These are phyloP conservation scores for Cephalotes varians DNA, from an alignment of 2,888 invertebrate genomes.

Conservation along the genomic window DNA sequence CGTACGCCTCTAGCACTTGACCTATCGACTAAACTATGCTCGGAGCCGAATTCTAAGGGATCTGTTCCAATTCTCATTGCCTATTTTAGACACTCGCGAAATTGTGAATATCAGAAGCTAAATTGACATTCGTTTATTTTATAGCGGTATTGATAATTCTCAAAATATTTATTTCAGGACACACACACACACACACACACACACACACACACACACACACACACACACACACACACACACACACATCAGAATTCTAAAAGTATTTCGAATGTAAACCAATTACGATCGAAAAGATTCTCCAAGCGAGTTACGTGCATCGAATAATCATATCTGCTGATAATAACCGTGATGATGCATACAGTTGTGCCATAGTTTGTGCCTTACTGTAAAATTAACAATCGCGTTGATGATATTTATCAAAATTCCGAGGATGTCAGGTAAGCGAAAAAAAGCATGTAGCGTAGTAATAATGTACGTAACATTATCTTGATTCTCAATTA, in stretches of 20 bases:
- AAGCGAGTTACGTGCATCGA: not conserved
- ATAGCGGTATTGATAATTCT: not conserved
- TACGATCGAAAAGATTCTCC: not conserved
- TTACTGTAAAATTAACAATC: not conserved
- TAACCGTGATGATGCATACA: not conserved
- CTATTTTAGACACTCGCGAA: not conserved
- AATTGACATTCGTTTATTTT: not conserved
- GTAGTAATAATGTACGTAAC: not conserved
- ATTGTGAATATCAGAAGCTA: not conserved
- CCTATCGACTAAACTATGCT: conserved; percentile 72
- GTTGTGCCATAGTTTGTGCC: not conserved
- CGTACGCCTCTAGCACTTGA: conserved; percentile 69
- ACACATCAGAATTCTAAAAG: not conserved
- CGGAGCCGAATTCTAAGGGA: conserved; percentile 62
- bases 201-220: too few relatives aligned
- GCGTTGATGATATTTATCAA: not conserved
- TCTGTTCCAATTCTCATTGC: not conserved
- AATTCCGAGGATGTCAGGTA: not conserved
- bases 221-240: too few relatives aligned
- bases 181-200: too few relatives aligned
- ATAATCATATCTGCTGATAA: not conserved
- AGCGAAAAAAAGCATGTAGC: not conserved
- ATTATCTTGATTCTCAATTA: not conserved
- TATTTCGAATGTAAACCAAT: not conserved
- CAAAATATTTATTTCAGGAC: not conserved